Evolutionary conservation across 37 sponge, comb jelly and placozoan species (phyloP).

Genomic region (Axinella damicornis): DNA sequence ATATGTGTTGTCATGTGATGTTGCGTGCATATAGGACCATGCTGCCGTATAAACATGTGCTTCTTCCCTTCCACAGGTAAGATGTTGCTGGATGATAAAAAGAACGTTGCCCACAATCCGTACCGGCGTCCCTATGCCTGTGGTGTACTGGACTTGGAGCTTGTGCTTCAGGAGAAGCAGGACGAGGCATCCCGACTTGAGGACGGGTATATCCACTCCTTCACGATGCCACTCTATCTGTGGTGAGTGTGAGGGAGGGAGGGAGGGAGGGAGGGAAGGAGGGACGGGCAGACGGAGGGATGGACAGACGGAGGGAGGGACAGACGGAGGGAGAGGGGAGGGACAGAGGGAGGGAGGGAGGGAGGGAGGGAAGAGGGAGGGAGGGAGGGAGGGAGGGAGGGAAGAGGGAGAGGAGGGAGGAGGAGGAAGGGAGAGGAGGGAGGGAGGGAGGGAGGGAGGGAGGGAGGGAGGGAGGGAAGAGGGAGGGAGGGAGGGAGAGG

Average conservation of each 20-base stretch:
- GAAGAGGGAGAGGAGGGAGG: not conserved
- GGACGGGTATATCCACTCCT: not conserved
- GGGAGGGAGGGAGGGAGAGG: no score
- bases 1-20: no score
- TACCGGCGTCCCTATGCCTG: conserved; percentile 73
- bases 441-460: no score
- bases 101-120: conserved; percentile 43
- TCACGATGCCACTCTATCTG: conserved; percentile 49
- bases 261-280: no score
- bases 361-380: no score
- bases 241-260: conserved; percentile 42
- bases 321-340: no score
- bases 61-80: not conserved
- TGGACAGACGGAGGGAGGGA: not conserved
- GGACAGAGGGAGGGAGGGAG: no score
- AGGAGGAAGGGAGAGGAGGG: not conserved
- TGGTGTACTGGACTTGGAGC: conserved; percentile 37
- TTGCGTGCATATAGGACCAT: no score
- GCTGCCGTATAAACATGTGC: no score
- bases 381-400: no score
- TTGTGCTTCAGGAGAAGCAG: not conserved
- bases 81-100: conserved; percentile 70
- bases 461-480: no score
- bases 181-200: not conserved
- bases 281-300: not conserved